A percentile compares a stretch with the other conserved stretches of the same genome.
Evolutionary conservation across 1,140 invertebrate genomes (phyloP).

Genomic region (Trinorchestia longiramus): DNA sequence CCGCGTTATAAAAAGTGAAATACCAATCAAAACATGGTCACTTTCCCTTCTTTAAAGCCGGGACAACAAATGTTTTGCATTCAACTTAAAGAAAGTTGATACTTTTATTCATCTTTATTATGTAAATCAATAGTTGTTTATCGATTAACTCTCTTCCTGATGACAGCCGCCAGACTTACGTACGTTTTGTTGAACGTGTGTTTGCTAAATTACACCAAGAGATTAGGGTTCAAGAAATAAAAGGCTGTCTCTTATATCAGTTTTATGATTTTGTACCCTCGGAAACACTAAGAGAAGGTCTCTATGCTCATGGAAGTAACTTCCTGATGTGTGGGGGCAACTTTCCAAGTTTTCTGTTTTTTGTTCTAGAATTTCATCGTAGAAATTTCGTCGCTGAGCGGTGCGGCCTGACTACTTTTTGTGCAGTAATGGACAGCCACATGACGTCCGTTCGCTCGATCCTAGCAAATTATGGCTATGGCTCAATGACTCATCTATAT

Average conservation of each 20-base stretch:
- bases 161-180: neutral
- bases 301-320: neutral
- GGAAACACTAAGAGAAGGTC: neutral
- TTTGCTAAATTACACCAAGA: neutral
- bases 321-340: neutral
- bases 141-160: no score
- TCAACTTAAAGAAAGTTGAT: neutral
- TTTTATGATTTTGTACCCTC: neutral
- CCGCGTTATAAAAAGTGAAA: neutral
- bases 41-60: neutral
- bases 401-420: neutral
- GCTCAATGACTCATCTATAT: neutral
- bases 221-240: no score
- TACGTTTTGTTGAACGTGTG: neutral
- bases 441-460: neutral
- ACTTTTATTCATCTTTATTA: neutral
- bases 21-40: neutral
- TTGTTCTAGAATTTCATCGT: conserved; percentile 33
- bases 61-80: neutral
- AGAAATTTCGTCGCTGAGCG: conserved; percentile 11
- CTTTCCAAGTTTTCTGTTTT: neutral
- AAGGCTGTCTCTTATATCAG: neutral
- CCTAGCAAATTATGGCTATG: neutral
- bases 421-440: neutral
- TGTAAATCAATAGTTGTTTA: neutral